Percentiles rank a stretch among this genome's conserved stretches.
Conservation (phyloP, 2,113 vertebrate genomes). For the Nothobranchius furzeri region DNA sequence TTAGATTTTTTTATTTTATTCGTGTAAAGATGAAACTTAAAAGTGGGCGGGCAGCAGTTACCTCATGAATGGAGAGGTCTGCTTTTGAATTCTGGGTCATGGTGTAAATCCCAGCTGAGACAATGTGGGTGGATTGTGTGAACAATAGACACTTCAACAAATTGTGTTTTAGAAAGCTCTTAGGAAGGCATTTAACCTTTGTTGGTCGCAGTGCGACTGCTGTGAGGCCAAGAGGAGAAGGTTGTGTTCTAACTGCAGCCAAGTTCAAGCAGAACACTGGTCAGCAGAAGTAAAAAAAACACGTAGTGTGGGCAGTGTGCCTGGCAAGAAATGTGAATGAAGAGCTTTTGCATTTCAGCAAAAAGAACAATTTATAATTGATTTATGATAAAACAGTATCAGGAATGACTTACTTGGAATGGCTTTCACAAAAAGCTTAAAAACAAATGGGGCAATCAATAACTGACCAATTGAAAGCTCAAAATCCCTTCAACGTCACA, state of each 20-base stretch:
- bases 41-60: conserved; percentile 18
- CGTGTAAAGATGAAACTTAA: not conserved
- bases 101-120: conserved; percentile 25
- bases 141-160: conserved; percentile 13
- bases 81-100: conserved; percentile 25
- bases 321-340: too few relatives aligned
- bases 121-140: conserved; percentile 17
- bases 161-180: conserved; percentile 19
- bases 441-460: too few relatives aligned
- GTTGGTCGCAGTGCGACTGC: conserved; percentile 20
- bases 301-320: too few relatives aligned
- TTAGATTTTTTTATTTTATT: conserved; percentile 1
- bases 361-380: too few relatives aligned
- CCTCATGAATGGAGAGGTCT: conserved; percentile 4
- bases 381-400: too few relatives aligned
- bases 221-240: conserved; percentile 10
- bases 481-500: too few relatives aligned
- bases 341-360: too few relatives aligned
- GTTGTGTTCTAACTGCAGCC: not conserved
- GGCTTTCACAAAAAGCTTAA: too few relatives aligned
- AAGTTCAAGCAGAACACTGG: not conserved
- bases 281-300: not conserved
- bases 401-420: too few relatives aligned
- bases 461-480: too few relatives aligned
- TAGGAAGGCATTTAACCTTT: conserved; percentile 23